These are phyloP conservation scores for Athrips mouffetella DNA, from an alignment of 2,888 invertebrate genomes.

Conservation along the genomic window DNA sequence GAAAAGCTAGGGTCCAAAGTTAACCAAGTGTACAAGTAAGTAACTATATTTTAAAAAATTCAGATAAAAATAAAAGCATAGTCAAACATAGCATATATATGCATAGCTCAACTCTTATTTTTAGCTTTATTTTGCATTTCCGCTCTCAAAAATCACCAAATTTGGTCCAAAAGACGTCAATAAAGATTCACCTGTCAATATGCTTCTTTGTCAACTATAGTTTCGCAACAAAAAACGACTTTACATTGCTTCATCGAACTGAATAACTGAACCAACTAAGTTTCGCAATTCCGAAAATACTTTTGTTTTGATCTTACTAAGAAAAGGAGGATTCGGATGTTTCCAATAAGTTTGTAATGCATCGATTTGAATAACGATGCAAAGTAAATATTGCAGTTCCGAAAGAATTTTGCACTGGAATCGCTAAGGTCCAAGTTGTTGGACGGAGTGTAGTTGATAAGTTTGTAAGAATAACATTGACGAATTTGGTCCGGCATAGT, in stretches of 20 bases:
- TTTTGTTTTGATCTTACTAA: neutral
- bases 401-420: slow-evolving; percentile 4
- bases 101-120: too few relatives aligned
- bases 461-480: slow-evolving; percentile 56
- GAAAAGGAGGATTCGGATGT: neutral
- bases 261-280: neutral
- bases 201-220: slow-evolving; percentile 60
- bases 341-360: slow-evolving; percentile 18
- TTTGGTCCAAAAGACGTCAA: slow-evolving; percentile 27
- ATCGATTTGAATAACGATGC: slow-evolving; percentile 53
- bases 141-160: neutral
- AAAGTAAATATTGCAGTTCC: slow-evolving; percentile 21
- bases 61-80: too few relatives aligned
- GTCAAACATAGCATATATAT: too few relatives aligned
- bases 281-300: neutral
- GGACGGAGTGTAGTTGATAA: slow-evolving; percentile 8
- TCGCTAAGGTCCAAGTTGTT: neutral
- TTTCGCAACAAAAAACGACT: slow-evolving; percentile 49
- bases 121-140: neutral
- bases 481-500: slow-evolving; percentile 64
- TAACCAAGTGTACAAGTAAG: too few relatives aligned
- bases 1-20: too few relatives aligned
- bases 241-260: slow-evolving; percentile 65
- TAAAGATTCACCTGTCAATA: slow-evolving; percentile 70
- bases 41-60: too few relatives aligned